These are phyloP conservation scores for Telmatochromis brichardi DNA, from an alignment of 2,113 vertebrate species.

Conservation along the genomic window DNA sequence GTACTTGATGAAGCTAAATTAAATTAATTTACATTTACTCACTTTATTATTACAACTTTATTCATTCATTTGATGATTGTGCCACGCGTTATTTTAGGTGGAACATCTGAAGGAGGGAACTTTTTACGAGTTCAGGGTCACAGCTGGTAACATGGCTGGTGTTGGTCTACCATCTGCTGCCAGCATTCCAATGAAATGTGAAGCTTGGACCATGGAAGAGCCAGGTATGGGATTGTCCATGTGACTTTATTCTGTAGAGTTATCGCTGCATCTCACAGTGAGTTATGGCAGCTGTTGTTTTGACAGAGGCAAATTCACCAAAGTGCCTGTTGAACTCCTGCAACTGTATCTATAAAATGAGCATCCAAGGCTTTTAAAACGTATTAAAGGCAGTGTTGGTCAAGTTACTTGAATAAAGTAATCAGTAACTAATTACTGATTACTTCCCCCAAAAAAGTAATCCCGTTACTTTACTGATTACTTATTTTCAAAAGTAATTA, in stretches of 20 bases:
- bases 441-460: too few species aligned
- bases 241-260: not conserved
- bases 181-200: constrained; percentile 83
- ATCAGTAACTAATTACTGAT: too few species aligned
- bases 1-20: not conserved
- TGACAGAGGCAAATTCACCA: not conserved
- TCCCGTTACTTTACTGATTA: too few species aligned
- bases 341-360: not conserved
- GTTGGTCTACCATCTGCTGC: constrained; percentile 85
- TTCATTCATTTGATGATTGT: not conserved
- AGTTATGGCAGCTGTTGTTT: not conserved
- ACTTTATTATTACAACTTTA: not conserved
- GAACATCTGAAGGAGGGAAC: constrained; percentile 79
- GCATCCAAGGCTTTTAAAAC: fast-evolving
- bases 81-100: constrained; percentile 64
- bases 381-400: not conserved
- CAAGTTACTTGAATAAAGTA: too few species aligned
- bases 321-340: not conserved
- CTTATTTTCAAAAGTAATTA: too few species aligned
- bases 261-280: not conserved
- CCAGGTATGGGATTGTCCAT: constrained; percentile 72
- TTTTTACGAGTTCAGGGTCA: constrained; percentile 87
- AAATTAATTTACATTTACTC: not conserved
- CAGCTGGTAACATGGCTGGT: constrained; percentile 85
- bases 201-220: constrained; percentile 86